These are phyloP conservation scores for Eupithecia vulgata DNA, from an alignment of 2,888 invertebrate species.

Conservation along the genomic window DNA sequence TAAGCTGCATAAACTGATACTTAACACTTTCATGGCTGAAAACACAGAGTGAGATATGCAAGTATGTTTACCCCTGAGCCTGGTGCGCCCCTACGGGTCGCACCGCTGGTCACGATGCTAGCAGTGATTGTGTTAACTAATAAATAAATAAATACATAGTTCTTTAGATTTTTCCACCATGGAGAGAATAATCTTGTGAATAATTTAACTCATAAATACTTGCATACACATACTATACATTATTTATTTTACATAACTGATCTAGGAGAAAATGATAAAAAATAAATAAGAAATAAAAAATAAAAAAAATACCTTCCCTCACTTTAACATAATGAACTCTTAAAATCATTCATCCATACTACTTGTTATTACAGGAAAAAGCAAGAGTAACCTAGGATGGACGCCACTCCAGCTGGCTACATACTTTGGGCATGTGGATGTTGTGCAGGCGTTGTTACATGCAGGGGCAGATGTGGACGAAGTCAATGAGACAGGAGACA, in stretches of 20 bases:
- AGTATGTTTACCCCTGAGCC: too few species aligned
- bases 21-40: too few species aligned
- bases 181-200: neutral
- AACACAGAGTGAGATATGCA: too few species aligned
- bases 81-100: too few species aligned
- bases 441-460: slow-evolving; percentile 82
- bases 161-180: neutral
- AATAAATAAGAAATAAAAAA: neutral
- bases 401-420: slow-evolving; percentile 87
- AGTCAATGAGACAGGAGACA: slow-evolving; percentile 86
- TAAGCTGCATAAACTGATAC: neutral
- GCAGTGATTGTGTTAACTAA: too few species aligned
- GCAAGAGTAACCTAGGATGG: slow-evolving; percentile 87
- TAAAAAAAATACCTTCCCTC: neutral
- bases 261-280: neutral
- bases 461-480: slow-evolving; percentile 85
- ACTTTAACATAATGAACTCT: neutral
- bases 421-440: slow-evolving; percentile 86
- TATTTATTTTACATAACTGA: too few species aligned
- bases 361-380: slow-evolving; percentile 74
- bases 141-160: too few species aligned
- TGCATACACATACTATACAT: neutral
- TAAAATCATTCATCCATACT: neutral
- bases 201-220: neutral
- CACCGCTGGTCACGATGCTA: too few species aligned